phyloP scores from a whole-genome alignment of 1,140 invertebrate genomes.

The Andricus grossulariae region DNA sequence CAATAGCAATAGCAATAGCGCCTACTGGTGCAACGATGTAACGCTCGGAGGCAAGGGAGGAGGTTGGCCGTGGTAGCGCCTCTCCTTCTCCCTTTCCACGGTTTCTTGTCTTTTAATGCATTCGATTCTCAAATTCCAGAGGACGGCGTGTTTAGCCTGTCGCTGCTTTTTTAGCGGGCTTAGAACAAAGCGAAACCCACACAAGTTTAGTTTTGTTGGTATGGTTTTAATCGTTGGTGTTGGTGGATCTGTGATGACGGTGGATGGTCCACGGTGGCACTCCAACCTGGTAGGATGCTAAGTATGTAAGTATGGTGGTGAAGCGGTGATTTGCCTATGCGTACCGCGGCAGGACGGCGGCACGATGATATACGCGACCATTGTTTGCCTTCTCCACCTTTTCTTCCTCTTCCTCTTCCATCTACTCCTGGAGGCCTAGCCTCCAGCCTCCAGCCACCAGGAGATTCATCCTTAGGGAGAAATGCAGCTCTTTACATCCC shows the following conservation, averaged over 20 bases:
- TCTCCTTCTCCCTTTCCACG: slow-evolving; percentile 22
- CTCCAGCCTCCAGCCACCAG: background rate
- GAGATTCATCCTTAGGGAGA: background rate
- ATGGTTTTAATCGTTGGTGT: slow-evolving; percentile 47
- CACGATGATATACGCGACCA: slow-evolving; percentile 75
- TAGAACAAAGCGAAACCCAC: slow-evolving; percentile 65
- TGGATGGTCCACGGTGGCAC: slow-evolving; percentile 35
- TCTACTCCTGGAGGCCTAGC: slow-evolving; percentile 21
- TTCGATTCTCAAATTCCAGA: slow-evolving; percentile 67
- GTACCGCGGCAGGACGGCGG: slow-evolving; percentile 66
- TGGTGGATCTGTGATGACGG: slow-evolving; percentile 45
- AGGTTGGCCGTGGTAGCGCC: slow-evolving; percentile 33
- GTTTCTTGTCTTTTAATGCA: slow-evolving; percentile 53
- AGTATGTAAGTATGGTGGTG: slow-evolving; percentile 43
- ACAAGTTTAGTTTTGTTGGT: slow-evolving; percentile 31
- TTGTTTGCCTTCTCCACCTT: slow-evolving; percentile 67
- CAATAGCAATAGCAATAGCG: background rate
- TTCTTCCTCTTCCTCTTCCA: slow-evolving; percentile 49
- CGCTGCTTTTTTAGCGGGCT: slow-evolving; percentile 65
- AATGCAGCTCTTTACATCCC: background rate
- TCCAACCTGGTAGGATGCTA: slow-evolving; percentile 32
- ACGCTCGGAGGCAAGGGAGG: slow-evolving; percentile 16
- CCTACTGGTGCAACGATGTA: slow-evolving; percentile 22
- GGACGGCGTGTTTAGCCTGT: slow-evolving; percentile 55
- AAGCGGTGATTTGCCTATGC: slow-evolving; percentile 73